A percentile compares a stretch with the other conserved stretches of the same genome.
Conservation (phyloP, 2,888 invertebrate species). For the Chrysina gloriosa region DNA sequence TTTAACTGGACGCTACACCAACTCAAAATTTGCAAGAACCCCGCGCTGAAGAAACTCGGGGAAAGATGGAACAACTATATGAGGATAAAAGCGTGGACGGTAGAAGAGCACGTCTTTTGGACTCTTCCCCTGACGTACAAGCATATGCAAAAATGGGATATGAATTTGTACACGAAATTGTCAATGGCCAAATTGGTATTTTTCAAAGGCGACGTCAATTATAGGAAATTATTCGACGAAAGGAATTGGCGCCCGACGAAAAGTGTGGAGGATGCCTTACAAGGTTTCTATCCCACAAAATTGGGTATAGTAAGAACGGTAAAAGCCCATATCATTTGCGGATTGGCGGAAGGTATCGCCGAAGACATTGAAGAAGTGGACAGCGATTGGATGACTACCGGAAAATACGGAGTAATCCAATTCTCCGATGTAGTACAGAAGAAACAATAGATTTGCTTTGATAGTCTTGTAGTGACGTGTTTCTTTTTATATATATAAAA, state of each 20-base stretch:
- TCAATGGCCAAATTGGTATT: conserved; percentile 76
- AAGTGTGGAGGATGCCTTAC: conserved; percentile 73
- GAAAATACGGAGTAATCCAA: conserved; percentile 85
- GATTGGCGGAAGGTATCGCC: conserved; percentile 74
- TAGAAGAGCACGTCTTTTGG: conserved; percentile 83
- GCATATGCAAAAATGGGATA: conserved; percentile 78
- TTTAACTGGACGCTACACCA: conserved; percentile 76
- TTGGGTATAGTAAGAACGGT: conserved; percentile 85
- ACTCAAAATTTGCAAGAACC: conserved; percentile 59
- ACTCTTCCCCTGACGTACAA: conserved; percentile 84
- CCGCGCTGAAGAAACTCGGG: conserved; percentile 64
- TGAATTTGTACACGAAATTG: conserved; percentile 77
- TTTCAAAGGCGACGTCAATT: conserved; percentile 94
- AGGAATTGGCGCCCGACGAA: conserved; percentile 81
- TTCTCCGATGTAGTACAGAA: conserved; percentile 58
- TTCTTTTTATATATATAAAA: no score
- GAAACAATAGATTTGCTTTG: neutral
- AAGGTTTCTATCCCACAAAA: conserved; percentile 86
- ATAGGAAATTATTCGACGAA: conserved; percentile 92
- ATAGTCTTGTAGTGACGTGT: no score
- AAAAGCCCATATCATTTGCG: conserved; percentile 90
- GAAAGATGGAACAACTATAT: conserved; percentile 71
- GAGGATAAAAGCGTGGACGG: conserved; percentile 65
- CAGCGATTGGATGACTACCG: conserved; percentile 84
- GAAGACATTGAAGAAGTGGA: conserved; percentile 69